A percentile compares a stretch with the other conserved stretches of the same genome.
Conservation (phyloP, 2,113 vertebrate genomes). For the Archilochus colubris region DNA sequence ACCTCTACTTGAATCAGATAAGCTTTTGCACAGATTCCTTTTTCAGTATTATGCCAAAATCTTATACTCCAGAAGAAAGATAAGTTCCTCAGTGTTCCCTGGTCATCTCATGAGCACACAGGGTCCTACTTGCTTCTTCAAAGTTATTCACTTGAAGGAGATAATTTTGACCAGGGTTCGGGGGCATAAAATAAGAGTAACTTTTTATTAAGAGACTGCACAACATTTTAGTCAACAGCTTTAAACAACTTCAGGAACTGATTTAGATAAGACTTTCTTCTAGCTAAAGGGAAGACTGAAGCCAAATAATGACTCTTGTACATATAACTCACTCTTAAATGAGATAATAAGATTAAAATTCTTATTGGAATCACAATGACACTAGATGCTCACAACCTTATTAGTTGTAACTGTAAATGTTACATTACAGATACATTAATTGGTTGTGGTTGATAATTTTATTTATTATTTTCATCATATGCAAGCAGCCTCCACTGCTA, state of each 20-base stretch:
- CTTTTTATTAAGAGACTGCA: neutral
- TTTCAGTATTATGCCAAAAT: neutral
- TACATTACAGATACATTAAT: neutral
- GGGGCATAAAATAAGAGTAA: neutral
- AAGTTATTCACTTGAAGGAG: neutral
- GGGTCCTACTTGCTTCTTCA: neutral
- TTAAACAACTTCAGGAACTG: neutral
- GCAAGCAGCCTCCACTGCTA: neutral
- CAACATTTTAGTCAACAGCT: neutral
- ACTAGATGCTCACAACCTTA: neutral
- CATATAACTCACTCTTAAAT: neutral
- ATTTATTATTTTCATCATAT: neutral
- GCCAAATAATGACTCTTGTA: neutral
- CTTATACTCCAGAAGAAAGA: neutral
- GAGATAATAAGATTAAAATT: neutral
- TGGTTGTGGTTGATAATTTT: neutral
- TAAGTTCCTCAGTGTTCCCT: neutral
- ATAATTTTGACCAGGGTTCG: neutral
- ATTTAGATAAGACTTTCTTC: neutral
- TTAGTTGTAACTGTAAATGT: neutral
- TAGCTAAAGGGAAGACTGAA: neutral
- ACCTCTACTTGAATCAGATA: conserved; percentile 8
- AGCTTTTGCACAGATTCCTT: neutral
- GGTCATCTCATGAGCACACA: neutral
- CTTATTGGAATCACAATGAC: neutral